phyloP scores from a whole-genome alignment of 1,140 invertebrate species.

The Drosophila aff. region DNA sequence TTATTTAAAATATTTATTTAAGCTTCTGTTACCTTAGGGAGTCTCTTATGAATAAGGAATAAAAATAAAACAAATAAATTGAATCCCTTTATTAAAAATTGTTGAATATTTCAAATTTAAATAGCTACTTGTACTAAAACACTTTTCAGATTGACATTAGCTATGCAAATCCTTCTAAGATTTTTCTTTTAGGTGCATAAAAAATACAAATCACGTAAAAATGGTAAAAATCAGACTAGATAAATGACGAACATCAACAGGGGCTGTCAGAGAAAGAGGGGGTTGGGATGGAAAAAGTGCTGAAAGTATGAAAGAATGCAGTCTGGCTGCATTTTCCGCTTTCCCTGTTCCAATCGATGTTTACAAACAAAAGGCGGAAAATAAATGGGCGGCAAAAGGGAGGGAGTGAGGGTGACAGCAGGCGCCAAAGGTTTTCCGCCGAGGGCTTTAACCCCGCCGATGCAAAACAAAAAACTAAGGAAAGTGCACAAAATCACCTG shows the following conservation, averaged over 20 bases:
- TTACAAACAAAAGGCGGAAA: slow-evolving; percentile 40
- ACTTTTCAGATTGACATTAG: neutral
- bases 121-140: neutral
- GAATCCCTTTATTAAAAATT: neutral
- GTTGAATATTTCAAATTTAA: neutral
- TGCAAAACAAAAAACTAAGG: slow-evolving; percentile 2
- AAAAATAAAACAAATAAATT: neutral
- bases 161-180: neutral
- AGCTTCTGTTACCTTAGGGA: too few species aligned
- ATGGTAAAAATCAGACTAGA: slow-evolving; percentile 52
- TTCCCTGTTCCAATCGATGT: slow-evolving; percentile 27
- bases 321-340: slow-evolving; percentile 28
- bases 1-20: neutral
- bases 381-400: slow-evolving; percentile 18
- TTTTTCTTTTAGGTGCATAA: neutral
- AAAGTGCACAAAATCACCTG: slow-evolving; percentile 29
- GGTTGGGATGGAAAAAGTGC: neutral
- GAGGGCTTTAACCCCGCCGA: slow-evolving; percentile 36
- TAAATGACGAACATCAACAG: slow-evolving; percentile 39
- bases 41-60: neutral
- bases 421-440: slow-evolving; percentile 18
- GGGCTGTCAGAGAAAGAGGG: neutral
- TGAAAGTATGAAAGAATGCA: slow-evolving; percentile 19
- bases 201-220: slow-evolving; percentile 9
- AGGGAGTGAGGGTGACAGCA: slow-evolving; percentile 9